Evolutionary conservation across 2,797 vertebrate genomes (phyloP).

Genomic region (Xenopus petersii): DNA sequence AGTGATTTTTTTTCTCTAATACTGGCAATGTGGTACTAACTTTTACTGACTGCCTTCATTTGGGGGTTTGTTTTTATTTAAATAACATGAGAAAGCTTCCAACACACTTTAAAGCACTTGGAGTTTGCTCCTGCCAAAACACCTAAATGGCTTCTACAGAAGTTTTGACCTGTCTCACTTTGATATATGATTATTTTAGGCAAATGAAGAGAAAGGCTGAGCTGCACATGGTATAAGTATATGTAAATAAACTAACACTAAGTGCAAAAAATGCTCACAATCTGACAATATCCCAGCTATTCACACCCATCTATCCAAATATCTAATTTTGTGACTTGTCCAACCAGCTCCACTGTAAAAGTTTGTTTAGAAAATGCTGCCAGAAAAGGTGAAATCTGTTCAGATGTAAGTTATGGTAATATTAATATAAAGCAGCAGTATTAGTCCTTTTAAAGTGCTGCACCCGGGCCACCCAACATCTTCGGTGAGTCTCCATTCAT

Average conservation of each 20-base stretch:
- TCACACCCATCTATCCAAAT: no score
- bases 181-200: constrained; percentile 61
- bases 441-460: no score
- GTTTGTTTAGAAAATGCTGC: no score
- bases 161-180: constrained; percentile 62
- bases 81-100: constrained; percentile 61
- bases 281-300: no score
- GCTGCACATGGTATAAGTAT: constrained; percentile 9
- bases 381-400: no score
- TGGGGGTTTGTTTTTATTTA: constrained; percentile 53
- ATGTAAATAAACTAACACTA: background rate
- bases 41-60: constrained; percentile 45
- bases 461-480: no score
- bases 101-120: constrained; percentile 64
- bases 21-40: constrained; percentile 52
- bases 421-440: no score
- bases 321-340: no score
- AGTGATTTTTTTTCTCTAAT: constrained; percentile 40
- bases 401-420: no score
- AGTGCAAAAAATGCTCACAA: no score
- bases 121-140: constrained; percentile 62
- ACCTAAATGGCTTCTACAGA: constrained; percentile 67
- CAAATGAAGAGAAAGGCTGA: constrained; percentile 56
- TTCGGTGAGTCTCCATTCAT: no score
- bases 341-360: no score